Evolutionary conservation across 2,888 invertebrate genomes (phyloP).

Genomic region (Mayetiola destructor): DNA sequence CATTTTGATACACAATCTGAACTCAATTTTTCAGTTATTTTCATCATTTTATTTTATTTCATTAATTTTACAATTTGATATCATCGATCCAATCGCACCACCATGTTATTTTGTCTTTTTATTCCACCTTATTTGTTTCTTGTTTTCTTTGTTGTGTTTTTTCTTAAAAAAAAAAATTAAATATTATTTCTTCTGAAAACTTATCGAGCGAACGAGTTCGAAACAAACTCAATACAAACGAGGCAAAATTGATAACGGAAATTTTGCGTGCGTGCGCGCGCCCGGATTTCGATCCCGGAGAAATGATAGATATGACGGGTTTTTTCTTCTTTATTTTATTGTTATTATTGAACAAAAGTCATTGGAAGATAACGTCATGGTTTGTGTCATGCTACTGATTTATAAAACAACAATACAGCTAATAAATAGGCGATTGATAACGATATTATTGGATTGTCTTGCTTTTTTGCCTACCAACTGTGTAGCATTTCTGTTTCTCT

Average conservation of each 20-base stretch:
- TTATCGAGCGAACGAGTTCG: too few relatives aligned
- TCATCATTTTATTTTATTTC: background rate
- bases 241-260: background rate
- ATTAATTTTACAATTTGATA: too few relatives aligned
- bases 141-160: too few relatives aligned
- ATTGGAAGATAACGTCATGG: conserved; percentile 8
- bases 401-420: background rate
- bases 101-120: too few relatives aligned
- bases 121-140: too few relatives aligned
- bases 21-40: background rate
- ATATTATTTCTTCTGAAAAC: too few relatives aligned
- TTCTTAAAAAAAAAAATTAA: too few relatives aligned
- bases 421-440: background rate
- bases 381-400: conserved; percentile 7
- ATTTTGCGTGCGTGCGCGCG: conserved; percentile 10
- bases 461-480: background rate
- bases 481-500: too few relatives aligned
- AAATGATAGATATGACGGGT: conserved; percentile 1
- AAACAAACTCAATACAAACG: background rate
- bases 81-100: too few relatives aligned
- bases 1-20: conserved; percentile 12
- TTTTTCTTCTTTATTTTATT: background rate
- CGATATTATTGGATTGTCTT: background rate
- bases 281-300: background rate
- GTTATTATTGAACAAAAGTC: conserved; percentile 6